phyloP scores from a whole-genome alignment of 2,113 vertebrate genomes.

The Pseudorasbora parva region DNA sequence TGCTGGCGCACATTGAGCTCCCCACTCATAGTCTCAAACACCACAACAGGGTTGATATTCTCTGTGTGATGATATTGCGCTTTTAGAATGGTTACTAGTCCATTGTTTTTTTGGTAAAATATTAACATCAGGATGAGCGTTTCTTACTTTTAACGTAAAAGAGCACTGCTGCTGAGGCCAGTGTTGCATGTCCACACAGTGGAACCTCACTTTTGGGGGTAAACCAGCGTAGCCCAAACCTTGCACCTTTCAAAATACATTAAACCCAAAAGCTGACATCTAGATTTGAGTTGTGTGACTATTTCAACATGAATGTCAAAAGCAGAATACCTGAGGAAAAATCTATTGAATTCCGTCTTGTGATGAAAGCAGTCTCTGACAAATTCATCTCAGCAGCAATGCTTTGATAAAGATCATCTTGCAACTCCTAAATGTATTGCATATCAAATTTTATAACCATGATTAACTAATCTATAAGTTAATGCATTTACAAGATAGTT shows the following conservation, averaged over 20 bases:
- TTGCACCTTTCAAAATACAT: slow-evolving; percentile 74
- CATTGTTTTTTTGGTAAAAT: not conserved
- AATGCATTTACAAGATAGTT: not conserved
- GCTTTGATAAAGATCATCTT: slow-evolving; percentile 83
- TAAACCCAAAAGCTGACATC: not conserved
- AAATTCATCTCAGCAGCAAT: slow-evolving; percentile 91
- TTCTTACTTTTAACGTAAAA: slow-evolving; percentile 82
- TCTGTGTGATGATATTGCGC: slow-evolving; percentile 67
- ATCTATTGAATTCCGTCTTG: slow-evolving; percentile 75
- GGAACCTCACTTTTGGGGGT: slow-evolving; percentile 83
- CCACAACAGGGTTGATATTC: slow-evolving; percentile 79
- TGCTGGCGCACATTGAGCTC: slow-evolving; percentile 78
- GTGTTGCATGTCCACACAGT: slow-evolving; percentile 91
- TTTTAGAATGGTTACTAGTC: not conserved
- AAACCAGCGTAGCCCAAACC: slow-evolving; percentile 90
- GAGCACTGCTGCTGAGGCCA: slow-evolving; percentile 88
- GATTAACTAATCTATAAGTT: not conserved
- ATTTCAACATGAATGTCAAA: no score
- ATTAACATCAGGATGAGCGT: not conserved
- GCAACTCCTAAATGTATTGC: slow-evolving; percentile 76
- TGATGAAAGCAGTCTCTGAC: slow-evolving; percentile 92
- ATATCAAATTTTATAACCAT: not conserved
- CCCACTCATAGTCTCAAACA: slow-evolving; percentile 87
- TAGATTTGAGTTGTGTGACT: no score
- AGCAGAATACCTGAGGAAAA: slow-evolving; percentile 82